Conservation (phyloP, 2,797 vertebrate species). For the Tachyglossus aculeatus region DNA sequence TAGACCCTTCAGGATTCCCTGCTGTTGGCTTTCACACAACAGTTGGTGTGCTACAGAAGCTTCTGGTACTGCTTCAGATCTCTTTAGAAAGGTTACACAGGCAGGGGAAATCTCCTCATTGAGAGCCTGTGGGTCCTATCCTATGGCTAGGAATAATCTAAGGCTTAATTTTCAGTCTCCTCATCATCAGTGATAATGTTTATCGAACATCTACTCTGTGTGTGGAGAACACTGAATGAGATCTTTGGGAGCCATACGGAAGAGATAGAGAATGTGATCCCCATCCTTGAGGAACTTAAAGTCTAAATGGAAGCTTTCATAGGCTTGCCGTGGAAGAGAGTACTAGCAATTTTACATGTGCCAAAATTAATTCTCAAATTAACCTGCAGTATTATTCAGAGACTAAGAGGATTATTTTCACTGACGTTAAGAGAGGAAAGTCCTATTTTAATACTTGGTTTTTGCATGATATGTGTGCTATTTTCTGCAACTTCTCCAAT, state of each 20-base stretch:
- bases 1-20: constrained; percentile 34
- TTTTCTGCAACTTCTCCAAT: constrained; percentile 34
- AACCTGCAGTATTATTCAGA: constrained; percentile 42
- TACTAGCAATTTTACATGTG: constrained; percentile 5
- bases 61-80: constrained; percentile 16
- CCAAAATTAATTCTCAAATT: constrained; percentile 37
- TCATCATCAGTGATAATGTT: neutral
- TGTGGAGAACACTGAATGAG: no score
- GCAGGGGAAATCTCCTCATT: constrained; percentile 20
- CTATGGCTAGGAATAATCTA: constrained; percentile 17
- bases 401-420: constrained; percentile 27
- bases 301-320: no score
- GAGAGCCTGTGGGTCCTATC: neutral
- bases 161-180: constrained; percentile 1
- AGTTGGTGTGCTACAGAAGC: neutral
- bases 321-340: no score
- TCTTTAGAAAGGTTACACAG: constrained; percentile 30
- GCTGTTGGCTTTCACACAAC: constrained; percentile 46
- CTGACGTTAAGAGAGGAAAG: constrained; percentile 23
- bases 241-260: no score
- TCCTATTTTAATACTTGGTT: constrained; percentile 28
- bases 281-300: no score
- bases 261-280: no score
- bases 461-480: neutral
- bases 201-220: no score